Evolutionary conservation across 2,113 vertebrate species (phyloP).

Genomic region (Barbus barbus): DNA sequence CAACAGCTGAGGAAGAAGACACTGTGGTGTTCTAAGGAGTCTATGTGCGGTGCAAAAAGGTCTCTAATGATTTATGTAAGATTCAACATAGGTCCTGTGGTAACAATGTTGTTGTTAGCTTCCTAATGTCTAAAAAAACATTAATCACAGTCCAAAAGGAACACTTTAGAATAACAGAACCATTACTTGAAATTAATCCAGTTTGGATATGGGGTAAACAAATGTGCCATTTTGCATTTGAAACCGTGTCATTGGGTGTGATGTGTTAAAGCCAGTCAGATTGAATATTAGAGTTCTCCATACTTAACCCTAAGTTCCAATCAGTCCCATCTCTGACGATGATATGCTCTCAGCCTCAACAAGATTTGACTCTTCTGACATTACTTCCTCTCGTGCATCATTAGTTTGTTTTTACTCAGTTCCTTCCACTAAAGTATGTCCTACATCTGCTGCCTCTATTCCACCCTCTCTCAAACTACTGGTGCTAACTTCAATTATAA

Average conservation of each 20-base stretch:
- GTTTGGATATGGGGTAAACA: not conserved
- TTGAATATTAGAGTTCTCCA: not conserved
- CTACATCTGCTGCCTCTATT: slow-evolving; percentile 59
- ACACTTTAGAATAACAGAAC: slow-evolving; percentile 11
- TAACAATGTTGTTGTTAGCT: not conserved
- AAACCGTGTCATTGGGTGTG: not conserved
- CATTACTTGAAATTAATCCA: not conserved
- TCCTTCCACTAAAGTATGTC: slow-evolving; percentile 57
- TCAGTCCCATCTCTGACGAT: slow-evolving; percentile 21
- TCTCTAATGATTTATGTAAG: not conserved
- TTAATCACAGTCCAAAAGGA: not conserved
- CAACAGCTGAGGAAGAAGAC: slow-evolving; percentile 22
- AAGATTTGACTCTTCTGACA: slow-evolving; percentile 31
- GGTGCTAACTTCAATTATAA: slow-evolving; percentile 81
- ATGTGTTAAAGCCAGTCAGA: not conserved
- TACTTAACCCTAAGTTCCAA: slow-evolving; percentile 19
- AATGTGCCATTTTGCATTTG: not conserved
- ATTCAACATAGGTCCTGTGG: not conserved
- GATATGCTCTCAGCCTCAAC: slow-evolving; percentile 40
- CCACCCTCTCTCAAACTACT: slow-evolving; percentile 72
- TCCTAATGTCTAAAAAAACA: not conserved
- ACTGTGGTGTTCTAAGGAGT: slow-evolving; percentile 20
- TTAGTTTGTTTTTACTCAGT: slow-evolving; percentile 59
- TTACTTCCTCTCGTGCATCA: slow-evolving; percentile 50
- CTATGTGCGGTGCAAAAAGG: not conserved